Base-by-base conservation (phyloP, 2,888 invertebrate genomes). In the Stenichneumon culpator region DNA sequence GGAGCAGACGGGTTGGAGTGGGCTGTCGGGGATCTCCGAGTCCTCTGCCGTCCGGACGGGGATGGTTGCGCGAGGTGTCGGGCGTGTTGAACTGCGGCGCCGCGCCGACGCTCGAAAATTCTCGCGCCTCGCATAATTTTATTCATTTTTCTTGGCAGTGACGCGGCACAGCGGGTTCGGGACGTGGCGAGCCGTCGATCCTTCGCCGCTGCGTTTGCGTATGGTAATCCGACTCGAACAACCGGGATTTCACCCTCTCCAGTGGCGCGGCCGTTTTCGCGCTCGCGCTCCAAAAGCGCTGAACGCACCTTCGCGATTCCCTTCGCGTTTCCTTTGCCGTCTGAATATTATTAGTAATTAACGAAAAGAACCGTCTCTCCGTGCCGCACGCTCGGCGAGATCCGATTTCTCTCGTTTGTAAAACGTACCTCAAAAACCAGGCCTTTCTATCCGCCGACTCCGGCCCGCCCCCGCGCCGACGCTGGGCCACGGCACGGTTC, bases 331-430 rank as follows among this genome's bases (percentile, higher is more conserved):
- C 50, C 50, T 32, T 47, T 47, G 19, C 69, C 54, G 36, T 28
- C 69, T 57, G 93, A 93, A 93, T 93, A 93, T 93, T 93, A 93
- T 93, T 93, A 93, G 93, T 93, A 93, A 93, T 93, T 93, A 93
- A 91, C 92, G 90, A 87, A 90, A 92, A 90, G 90, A 90, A 87
- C 86, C 57, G 78, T 69, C 47, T 83, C 72, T 73, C 74, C 57
- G 79, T n/a, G 39, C 47, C 52, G 25, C 28, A 47, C 70, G 47
- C 11, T 32, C n/a, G 28, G 44, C 65, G 67, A 70, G 67, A 25
- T 75, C 67, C 79, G 79, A 80, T 79, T 81, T 83, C 50, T 75
- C 75, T 73, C 80, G 60, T 47, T 77, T 79, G 68, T 63, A 81
- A 82, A 77, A 54, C 78, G 67, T 28, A 82, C 69, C 65, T 39